phyloP scores from a whole-genome alignment of 1,140 invertebrate species.

The Mycetomoellerius zeteki region DNA sequence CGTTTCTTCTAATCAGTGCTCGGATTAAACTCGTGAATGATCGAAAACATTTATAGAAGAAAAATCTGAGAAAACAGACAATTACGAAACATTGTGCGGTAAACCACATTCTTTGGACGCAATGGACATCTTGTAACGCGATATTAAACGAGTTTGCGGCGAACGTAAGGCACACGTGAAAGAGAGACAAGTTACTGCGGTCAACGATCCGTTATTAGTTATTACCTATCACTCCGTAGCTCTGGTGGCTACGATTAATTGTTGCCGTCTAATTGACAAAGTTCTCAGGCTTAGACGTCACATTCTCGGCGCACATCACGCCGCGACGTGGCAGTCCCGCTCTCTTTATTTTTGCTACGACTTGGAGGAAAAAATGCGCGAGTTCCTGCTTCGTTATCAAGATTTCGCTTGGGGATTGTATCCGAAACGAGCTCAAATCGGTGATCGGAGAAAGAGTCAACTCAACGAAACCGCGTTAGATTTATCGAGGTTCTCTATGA shows the following conservation, averaged over 20 bases:
- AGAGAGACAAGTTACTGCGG: slow-evolving; percentile 33
- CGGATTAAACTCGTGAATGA: neutral
- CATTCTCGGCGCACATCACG: slow-evolving; percentile 63
- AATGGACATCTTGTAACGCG: slow-evolving; percentile 9
- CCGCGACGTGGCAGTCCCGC: slow-evolving; percentile 5
- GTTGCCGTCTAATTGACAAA: slow-evolving; percentile 84
- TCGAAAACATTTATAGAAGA: slow-evolving; percentile 1
- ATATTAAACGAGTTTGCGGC: slow-evolving; percentile 46
- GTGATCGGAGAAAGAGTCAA: slow-evolving; percentile 49
- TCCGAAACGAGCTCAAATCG: slow-evolving; percentile 39
- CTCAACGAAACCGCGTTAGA: slow-evolving; percentile 53
- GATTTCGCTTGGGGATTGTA: slow-evolving; percentile 55
- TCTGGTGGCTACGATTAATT: slow-evolving; percentile 79
- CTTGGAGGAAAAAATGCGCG: slow-evolving; percentile 57
- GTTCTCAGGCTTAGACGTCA: slow-evolving; percentile 81
- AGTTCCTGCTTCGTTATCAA: slow-evolving; percentile 64
- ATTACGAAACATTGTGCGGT: slow-evolving; percentile 20
- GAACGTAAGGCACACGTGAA: neutral
- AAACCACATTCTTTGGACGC: slow-evolving; percentile 23
- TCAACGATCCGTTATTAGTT: slow-evolving; percentile 77
- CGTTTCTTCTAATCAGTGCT: neutral
- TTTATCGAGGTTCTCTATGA: slow-evolving; percentile 60
- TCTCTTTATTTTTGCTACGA: slow-evolving; percentile 49
- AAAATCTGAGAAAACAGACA: slow-evolving; percentile 30
- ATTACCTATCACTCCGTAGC: slow-evolving; percentile 75